Percentiles rank a stretch among this genome's conserved stretches.
phyloP scores from a whole-genome alignment of 2,113 vertebrate species.

The Polypterus bichir region DNA sequence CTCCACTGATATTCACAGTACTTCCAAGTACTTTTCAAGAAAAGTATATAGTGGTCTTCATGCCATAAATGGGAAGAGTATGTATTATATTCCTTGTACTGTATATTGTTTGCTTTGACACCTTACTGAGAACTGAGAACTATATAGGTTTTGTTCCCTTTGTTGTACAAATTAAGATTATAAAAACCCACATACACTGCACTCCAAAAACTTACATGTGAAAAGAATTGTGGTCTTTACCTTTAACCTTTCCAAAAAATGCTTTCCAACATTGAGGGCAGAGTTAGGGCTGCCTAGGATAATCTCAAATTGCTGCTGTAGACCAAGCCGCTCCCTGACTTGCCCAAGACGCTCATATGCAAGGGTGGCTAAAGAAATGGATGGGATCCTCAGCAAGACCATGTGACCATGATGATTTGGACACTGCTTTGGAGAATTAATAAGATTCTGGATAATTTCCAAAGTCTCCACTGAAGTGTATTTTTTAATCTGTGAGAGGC shows the following conservation, averaged over 20 bases:
- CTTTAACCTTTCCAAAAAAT: conserved; percentile 80
- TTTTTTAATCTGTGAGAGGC: conserved; percentile 76
- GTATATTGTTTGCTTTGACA: too few relatives aligned
- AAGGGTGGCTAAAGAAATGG: conserved; percentile 67
- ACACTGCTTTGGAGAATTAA: conserved; percentile 68
- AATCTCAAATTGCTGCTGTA: conserved; percentile 85
- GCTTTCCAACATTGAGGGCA: conserved; percentile 63
- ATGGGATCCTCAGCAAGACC: conserved; percentile 87
- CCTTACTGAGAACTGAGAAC: too few relatives aligned
- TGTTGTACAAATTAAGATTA: too few relatives aligned
- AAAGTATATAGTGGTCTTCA: too few relatives aligned
- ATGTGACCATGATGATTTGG: conserved; percentile 81
- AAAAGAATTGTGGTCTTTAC: conserved; percentile 32
- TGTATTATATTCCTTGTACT: too few relatives aligned
- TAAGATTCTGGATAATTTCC: conserved; percentile 81
- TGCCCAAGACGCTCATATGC: conserved; percentile 75
- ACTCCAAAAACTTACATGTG: too few relatives aligned
- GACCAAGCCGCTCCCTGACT: conserved; percentile 71
- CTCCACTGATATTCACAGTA: too few relatives aligned
- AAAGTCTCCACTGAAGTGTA: conserved; percentile 91
- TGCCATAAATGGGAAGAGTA: too few relatives aligned
- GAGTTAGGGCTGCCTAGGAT: conserved; percentile 73
- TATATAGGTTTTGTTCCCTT: too few relatives aligned
- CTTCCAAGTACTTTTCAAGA: too few relatives aligned
- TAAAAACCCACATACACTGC: too few relatives aligned